Evolutionary conservation across 2,113 vertebrate species (phyloP).

Genomic region (Sitta europaea): DNA sequence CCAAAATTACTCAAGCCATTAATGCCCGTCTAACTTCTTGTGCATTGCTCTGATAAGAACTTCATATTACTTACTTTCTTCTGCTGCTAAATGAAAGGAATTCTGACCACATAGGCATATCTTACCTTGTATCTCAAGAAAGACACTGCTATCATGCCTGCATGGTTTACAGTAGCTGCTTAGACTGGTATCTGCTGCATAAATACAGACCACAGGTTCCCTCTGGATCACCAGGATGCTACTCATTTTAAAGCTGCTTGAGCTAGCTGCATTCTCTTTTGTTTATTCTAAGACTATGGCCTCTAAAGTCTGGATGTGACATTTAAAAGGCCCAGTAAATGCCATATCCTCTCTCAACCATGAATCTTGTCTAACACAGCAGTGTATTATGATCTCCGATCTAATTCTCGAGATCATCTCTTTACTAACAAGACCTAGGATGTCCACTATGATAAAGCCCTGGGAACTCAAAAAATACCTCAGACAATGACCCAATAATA

Average conservation of each 20-base stretch:
- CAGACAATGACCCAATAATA: background rate
- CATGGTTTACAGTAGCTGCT: background rate
- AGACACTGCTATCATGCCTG: background rate
- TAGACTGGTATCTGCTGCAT: background rate
- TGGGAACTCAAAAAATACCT: background rate
- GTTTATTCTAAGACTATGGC: background rate
- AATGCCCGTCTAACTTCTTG: background rate
- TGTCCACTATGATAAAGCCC: background rate
- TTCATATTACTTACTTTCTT: background rate
- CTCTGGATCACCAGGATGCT: background rate
- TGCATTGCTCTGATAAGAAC: background rate
- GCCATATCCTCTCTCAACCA: background rate
- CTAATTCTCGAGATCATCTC: conserved; percentile 17
- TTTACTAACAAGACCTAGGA: background rate
- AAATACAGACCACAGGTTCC: background rate
- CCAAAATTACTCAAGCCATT: background rate
- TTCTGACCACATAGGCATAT: background rate
- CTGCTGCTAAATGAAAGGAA: background rate
- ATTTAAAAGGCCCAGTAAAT: conserved; percentile 27
- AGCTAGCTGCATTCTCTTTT: background rate
- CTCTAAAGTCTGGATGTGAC: conserved; percentile 1
- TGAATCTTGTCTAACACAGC: background rate
- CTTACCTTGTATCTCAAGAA: background rate
- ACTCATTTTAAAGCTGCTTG: background rate
- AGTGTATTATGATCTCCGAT: conserved; percentile 25